Percentiles rank a stretch among this genome's conserved stretches.
phyloP scores from a whole-genome alignment of 1,140 invertebrate genomes.

The Drosophila bifasciata region DNA sequence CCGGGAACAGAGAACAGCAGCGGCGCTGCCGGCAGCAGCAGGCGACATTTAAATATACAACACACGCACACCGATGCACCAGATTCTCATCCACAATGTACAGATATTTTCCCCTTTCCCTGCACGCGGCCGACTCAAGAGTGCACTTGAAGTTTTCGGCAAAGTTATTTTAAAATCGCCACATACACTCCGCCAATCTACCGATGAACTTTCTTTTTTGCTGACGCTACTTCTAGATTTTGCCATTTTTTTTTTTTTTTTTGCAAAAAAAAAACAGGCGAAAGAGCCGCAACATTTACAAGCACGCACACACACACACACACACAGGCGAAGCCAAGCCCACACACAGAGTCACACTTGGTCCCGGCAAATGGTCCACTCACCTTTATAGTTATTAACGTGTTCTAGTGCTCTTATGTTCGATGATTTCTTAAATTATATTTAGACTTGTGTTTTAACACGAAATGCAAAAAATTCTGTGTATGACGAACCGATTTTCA shows the following conservation, averaged over 20 bases:
- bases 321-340: conserved; percentile 30
- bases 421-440: too few relatives aligned
- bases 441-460: conserved; percentile 2
- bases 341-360: conserved; percentile 7
- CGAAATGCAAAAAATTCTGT: conserved; percentile 2
- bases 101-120: conserved; percentile 52
- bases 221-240: conserved; percentile 78
- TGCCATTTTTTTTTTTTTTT: conserved; percentile 53
- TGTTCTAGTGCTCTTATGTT: background rate
- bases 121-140: conserved; percentile 38
- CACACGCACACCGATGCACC: conserved; percentile 36
- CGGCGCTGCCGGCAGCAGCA: conserved; percentile 43
- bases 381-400: conserved; percentile 15
- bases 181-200: conserved; percentile 63
- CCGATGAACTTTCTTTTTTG: conserved; percentile 80
- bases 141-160: conserved; percentile 81
- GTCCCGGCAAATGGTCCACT: conserved; percentile 13
- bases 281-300: conserved; percentile 56
- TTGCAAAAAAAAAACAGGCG: conserved; percentile 46
- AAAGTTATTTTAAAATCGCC: conserved; percentile 76
- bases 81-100: conserved; percentile 37
- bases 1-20: background rate
- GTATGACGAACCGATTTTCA: conserved; percentile 5
- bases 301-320: conserved; percentile 39
- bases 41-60: conserved; percentile 76